phyloP scores from a whole-genome alignment of 2,888 invertebrate species.

The Drosophila prolongata region DNA sequence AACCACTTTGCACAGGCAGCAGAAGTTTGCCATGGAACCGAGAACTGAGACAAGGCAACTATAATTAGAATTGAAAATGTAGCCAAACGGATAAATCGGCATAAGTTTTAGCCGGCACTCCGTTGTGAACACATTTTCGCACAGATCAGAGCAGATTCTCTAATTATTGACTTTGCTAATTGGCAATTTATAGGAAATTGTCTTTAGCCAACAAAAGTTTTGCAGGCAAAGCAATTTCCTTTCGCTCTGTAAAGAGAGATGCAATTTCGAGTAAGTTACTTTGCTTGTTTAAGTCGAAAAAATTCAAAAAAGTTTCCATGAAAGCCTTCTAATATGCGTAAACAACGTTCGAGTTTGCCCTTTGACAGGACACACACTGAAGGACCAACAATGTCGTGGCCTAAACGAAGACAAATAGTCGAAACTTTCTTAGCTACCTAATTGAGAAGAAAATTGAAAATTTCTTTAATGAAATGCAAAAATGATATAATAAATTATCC shows the following conservation, averaged over 20 bases:
- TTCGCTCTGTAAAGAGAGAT: background rate
- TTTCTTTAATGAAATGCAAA: constrained; percentile 68
- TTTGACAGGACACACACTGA: constrained; percentile 35
- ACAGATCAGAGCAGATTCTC: constrained; percentile 35
- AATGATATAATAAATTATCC: constrained; percentile 49
- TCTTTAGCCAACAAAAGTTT: constrained; percentile 37
- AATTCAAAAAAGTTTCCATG: constrained; percentile 56
- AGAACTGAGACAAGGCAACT: constrained; percentile 16
- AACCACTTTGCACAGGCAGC: constrained; percentile 33
- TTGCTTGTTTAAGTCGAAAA: constrained; percentile 45
- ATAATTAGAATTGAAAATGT: constrained; percentile 42
- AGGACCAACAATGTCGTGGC: constrained; percentile 15
- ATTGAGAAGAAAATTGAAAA: constrained; percentile 77
- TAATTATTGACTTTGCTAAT: constrained; percentile 62
- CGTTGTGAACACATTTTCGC: constrained; percentile 5
- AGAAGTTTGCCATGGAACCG: constrained; percentile 11
- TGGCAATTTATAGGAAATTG: constrained; percentile 61
- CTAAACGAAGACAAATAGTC: constrained; percentile 70
- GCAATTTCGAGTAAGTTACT: constrained; percentile 26
- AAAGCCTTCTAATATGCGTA: constrained; percentile 47
- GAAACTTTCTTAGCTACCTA: constrained; percentile 67
- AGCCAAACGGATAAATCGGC: constrained; percentile 25
- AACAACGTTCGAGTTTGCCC: constrained; percentile 39
- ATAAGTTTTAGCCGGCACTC: constrained; percentile 21
- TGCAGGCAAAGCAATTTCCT: constrained; percentile 22